Conservation (phyloP, 1,140 invertebrate species). For the Globodera rostochiensis region DNA sequence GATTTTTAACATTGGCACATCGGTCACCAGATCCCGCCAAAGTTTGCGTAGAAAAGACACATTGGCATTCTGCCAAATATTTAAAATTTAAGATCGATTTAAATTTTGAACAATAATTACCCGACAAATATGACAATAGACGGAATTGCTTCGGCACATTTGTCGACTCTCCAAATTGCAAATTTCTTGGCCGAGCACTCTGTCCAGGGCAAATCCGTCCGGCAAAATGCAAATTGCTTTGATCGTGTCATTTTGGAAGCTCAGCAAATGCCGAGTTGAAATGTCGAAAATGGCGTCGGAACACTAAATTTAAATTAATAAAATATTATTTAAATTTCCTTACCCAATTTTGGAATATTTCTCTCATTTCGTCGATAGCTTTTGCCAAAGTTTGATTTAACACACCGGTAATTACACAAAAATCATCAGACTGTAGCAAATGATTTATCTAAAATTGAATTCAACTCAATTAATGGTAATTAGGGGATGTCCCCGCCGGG, state of each 20-base stretch:
- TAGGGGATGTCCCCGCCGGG: no score
- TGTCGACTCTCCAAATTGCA: background rate
- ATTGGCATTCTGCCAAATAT: no score
- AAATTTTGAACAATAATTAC: background rate
- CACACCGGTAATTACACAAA: background rate
- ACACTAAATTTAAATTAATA: background rate
- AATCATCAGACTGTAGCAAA: background rate
- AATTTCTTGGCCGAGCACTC: background rate
- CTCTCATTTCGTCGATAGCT: background rate
- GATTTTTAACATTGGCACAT: no score
- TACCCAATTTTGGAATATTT: background rate
- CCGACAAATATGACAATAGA: background rate
- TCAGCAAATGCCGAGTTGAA: background rate
- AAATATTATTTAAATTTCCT: background rate
- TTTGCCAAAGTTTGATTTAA: background rate
- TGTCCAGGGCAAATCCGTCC: background rate
- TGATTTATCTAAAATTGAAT: background rate
- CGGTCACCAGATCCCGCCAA: no score
- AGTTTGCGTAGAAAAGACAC: no score
- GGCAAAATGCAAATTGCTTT: background rate
- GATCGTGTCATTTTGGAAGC: background rate
- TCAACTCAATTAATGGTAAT: no score
- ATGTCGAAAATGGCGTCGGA: background rate
- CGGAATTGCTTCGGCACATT: background rate
- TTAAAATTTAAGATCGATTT: no score